Evolutionary conservation across 1,140 invertebrate genomes (phyloP).

Genomic region (Hestina assimilis): DNA sequence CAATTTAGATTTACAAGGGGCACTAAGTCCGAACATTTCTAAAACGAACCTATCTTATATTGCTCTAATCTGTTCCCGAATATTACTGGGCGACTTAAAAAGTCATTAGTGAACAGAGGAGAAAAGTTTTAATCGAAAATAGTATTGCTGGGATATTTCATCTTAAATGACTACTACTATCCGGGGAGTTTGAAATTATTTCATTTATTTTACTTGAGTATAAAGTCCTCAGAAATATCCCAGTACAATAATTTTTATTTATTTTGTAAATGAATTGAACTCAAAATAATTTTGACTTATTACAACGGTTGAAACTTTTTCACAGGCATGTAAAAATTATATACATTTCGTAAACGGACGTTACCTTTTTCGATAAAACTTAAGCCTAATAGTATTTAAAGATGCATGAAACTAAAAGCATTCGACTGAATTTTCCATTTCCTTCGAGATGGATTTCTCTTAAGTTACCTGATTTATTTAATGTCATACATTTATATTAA

Average conservation of each 20-base stretch:
- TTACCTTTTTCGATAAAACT: slow-evolving; percentile 5
- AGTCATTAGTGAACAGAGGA: slow-evolving; percentile 29
- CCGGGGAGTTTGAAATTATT: slow-evolving; percentile 17
- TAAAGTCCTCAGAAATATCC: background rate
- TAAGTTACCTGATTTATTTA: background rate
- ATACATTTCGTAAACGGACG: background rate
- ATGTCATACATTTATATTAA: background rate
- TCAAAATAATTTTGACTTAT: too few species aligned
- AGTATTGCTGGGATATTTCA: slow-evolving; percentile 27
- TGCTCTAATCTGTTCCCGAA: slow-evolving; percentile 19
- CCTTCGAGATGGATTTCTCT: slow-evolving; percentile 2
- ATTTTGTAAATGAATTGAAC: too few species aligned
- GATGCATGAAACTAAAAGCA: slow-evolving; percentile 19
- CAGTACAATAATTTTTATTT: too few species aligned
- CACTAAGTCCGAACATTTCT: slow-evolving; percentile 15
- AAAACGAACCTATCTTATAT: slow-evolving; percentile 20
- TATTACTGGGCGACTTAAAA: slow-evolving; percentile 27
- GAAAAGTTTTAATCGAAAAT: slow-evolving; percentile 32
- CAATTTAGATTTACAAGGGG: slow-evolving; percentile 10
- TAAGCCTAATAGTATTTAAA: slow-evolving; percentile 17
- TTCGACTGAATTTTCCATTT: slow-evolving; percentile 12
- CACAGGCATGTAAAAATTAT: too few species aligned
- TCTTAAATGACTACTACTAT: slow-evolving; percentile 21
- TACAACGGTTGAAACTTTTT: too few species aligned
- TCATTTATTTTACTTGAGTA: slow-evolving; percentile 19